phyloP scores from a whole-genome alignment of 2,113 vertebrate genomes.

The Seriola dumerili region DNA sequence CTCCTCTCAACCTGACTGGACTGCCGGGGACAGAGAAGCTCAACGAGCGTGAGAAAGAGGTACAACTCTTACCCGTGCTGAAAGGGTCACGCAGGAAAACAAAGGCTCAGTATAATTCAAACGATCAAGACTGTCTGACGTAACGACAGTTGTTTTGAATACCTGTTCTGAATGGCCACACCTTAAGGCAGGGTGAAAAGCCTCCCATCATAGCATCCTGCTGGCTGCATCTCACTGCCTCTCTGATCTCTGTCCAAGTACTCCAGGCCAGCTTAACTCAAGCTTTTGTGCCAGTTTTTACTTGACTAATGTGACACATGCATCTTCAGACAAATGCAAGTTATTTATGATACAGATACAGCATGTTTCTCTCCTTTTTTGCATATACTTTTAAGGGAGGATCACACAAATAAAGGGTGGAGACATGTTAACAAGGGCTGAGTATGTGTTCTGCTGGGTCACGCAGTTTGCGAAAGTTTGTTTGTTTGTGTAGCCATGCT shows the following conservation, averaged over 20 bases:
- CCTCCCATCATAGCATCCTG: not conserved
- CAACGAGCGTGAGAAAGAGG: constrained; percentile 98
- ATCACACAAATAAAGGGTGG: too few relatives aligned
- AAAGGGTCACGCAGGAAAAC: not conserved
- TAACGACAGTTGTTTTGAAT: not conserved
- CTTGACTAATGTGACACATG: too few relatives aligned
- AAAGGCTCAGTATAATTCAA: not conserved
- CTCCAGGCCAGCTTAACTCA: too few relatives aligned
- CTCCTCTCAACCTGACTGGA: constrained; percentile 95
- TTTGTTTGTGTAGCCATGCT: not conserved
- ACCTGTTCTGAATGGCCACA: not conserved
- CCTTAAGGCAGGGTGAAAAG: not conserved
- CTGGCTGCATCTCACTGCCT: not conserved
- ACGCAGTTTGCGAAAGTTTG: too few relatives aligned
- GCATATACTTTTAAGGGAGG: too few relatives aligned
- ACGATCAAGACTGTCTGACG: not conserved
- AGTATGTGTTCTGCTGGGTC: too few relatives aligned
- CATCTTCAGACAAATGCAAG: too few relatives aligned
- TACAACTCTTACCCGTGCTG: constrained; percentile 63
- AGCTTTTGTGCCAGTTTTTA: too few relatives aligned
- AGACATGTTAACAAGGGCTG: too few relatives aligned
- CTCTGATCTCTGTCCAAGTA: too few relatives aligned
- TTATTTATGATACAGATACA: too few relatives aligned
- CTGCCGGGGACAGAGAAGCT: constrained; percentile 98
- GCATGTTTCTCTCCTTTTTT: too few relatives aligned